These are phyloP conservation scores for Branchipolynoe longqiensis DNA, from an alignment of 2,888 invertebrate genomes.

Conservation along the genomic window DNA sequence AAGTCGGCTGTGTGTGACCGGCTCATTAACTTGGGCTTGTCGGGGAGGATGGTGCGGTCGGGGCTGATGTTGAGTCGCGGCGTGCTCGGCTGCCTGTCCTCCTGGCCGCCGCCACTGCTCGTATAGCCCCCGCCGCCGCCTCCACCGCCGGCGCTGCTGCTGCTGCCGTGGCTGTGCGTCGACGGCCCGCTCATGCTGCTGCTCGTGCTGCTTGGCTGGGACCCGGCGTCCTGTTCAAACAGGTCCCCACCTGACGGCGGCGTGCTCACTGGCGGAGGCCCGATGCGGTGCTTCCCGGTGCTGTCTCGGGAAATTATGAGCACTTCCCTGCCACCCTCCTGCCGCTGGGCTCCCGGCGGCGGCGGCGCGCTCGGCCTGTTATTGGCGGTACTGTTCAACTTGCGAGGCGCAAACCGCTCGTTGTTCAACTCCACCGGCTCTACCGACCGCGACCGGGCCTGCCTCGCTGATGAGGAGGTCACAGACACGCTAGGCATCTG, in stretches of 20 bases:
- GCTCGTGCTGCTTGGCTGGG: constrained; percentile 23
- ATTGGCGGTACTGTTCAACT: neutral
- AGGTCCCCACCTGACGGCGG: neutral
- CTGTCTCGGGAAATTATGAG: constrained; percentile 51
- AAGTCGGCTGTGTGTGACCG: constrained; percentile 51
- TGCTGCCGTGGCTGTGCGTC: neutral
- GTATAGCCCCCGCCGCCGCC: constrained; percentile 27
- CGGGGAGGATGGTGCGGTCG: constrained; percentile 58
- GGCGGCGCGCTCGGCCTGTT: neutral
- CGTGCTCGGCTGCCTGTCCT: constrained; percentile 42
- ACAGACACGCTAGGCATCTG: neutral
- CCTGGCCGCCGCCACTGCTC: constrained; percentile 27
- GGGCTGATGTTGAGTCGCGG: constrained; percentile 35
- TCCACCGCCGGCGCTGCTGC: neutral
- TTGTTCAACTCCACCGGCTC: constrained; percentile 40
- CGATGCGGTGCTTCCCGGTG: constrained; percentile 11
- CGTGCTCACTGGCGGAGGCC: neutral
- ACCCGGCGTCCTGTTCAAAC: constrained; percentile 2
- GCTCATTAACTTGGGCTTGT: constrained; percentile 56
- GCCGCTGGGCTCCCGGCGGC: too few species aligned
- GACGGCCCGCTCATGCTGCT: constrained; percentile 18
- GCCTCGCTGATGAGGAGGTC: neutral
- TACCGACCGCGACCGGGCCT: constrained; percentile 28
- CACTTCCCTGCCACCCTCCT: neutral
- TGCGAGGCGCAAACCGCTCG: neutral